Conservation (phyloP, 2,797 vertebrate species). For the Smutsia temminckii region DNA sequence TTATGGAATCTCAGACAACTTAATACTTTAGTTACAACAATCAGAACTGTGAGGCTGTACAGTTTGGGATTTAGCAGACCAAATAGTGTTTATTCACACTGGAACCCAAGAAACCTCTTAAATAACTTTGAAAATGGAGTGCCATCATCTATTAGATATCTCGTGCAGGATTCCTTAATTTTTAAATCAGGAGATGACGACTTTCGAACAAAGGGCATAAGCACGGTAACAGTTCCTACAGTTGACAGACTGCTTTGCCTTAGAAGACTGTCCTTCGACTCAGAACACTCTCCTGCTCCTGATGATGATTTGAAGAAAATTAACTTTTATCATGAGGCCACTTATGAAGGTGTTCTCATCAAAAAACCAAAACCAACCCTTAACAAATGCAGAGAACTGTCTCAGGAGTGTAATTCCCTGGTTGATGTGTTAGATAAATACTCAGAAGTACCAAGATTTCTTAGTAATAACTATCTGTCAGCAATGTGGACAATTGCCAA, state of each 20-base stretch:
- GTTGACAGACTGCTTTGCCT: not conserved
- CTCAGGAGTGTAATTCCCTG: conserved; percentile 86
- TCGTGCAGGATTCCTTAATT: conserved; percentile 71
- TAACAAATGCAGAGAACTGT: conserved; percentile 31
- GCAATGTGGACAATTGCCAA: conserved; percentile 88
- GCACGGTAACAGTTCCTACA: not conserved
- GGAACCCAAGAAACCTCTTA: conserved; percentile 52
- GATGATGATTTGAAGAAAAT: conserved; percentile 42
- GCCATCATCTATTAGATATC: conserved; percentile 22
- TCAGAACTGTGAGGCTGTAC: conserved; percentile 24
- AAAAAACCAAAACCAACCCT: not conserved
- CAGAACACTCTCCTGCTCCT: not conserved
- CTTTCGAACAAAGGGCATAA: conserved; percentile 42
- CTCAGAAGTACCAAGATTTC: conserved; percentile 59
- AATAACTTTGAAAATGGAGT: conserved; percentile 31
- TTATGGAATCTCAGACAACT: conserved; percentile 71
- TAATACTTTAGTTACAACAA: conserved; percentile 14
- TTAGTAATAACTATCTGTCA: conserved; percentile 82
- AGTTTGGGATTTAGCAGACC: conserved; percentile 41
- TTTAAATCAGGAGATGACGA: conserved; percentile 28
- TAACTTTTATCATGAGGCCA: not conserved
- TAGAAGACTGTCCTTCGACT: conserved; percentile 27
- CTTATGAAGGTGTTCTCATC: not conserved
- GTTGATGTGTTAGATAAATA: conserved; percentile 90
- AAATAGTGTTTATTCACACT: conserved; percentile 45